These are phyloP conservation scores for Ophion slaviceki DNA, from an alignment of 2,888 invertebrate species.

Conservation along the genomic window DNA sequence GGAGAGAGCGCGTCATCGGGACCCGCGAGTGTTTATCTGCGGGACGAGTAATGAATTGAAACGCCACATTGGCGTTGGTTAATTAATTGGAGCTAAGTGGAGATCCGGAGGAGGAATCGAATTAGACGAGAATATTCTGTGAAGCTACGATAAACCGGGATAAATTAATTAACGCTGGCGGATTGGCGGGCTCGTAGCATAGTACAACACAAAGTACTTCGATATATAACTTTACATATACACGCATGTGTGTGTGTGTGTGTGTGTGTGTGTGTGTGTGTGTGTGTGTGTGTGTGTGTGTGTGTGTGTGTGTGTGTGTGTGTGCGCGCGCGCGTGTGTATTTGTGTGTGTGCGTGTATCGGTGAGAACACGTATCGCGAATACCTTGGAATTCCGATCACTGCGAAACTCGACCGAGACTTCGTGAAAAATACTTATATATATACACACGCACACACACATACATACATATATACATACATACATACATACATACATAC, in stretches of 20 bases:
- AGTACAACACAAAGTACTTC: conserved; percentile 28
- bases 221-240: conserved; percentile 23
- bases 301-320: too few species aligned
- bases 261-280: too few species aligned
- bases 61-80: conserved; percentile 54
- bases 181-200: conserved; percentile 38
- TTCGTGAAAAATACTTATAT: conserved; percentile 24
- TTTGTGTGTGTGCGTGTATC: neutral
- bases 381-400: conserved; percentile 55
- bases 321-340: too few species aligned
- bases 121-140: conserved; percentile 59
- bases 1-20: conserved; percentile 38
- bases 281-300: too few species aligned
- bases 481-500: too few species aligned
- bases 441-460: too few species aligned
- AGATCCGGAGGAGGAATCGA: conserved; percentile 61
- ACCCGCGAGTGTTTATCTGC: conserved; percentile 34
- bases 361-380: conserved; percentile 39
- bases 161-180: conserved; percentile 63
- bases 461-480: neutral
- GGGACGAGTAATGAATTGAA: conserved; percentile 52
- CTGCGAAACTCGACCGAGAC: neutral
- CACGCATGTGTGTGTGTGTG: neutral
- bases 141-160: conserved; percentile 61
- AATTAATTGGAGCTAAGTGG: conserved; percentile 64